Evolutionary conservation across 2,797 vertebrate species (phyloP), one percentile per base, ranked within the genome.

Genomic region (Merluccius polli): DNA sequence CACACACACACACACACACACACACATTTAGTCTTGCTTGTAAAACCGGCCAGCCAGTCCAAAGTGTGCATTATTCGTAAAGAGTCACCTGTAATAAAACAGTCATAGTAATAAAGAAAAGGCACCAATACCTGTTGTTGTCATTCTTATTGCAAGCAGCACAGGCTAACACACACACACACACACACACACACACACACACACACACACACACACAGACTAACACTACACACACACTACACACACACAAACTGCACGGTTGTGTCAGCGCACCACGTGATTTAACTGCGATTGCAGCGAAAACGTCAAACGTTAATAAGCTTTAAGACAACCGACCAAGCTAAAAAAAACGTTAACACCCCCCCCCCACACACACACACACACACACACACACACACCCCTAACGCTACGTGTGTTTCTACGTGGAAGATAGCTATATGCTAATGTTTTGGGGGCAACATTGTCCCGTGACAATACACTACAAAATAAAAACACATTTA

Each of bases 21-120:
- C n/a, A n/a, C n/a, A n/a, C n/a, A n/a, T n/a, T n/a, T n/a, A n/a
- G n/a, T n/a, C n/a, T n/a, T n/a, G n/a, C n/a, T n/a, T n/a, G n/a
- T n/a, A n/a, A n/a, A n/a, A n/a, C n/a, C n/a, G n/a, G n/a, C n/a
- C 59, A 63, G 59, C 59, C 59, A 63, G 59, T 63, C 59, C 59
- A 63, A 63, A 24, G 11, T 65, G 27, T 10, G 59, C 59, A 65
- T 27, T 27, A 0, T 27, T 59, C 1, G 21, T 59, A 24, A 59
- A 59, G 59, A 65, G 59, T 65, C 24, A 27, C 24, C n/a, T 65
- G 59, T 27, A 59, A 59, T 59, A 18, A 59, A n/a, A 59, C 10
- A 59, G 21, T n/a, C 3, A 59, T 59, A 21, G 52, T 24, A 59
- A 59, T n/a, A 59, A 4, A 59, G 21, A 59, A 59, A 59, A 4